Base-by-base conservation (phyloP, 2,113 vertebrate species). In the Pluvialis apricaria region DNA sequence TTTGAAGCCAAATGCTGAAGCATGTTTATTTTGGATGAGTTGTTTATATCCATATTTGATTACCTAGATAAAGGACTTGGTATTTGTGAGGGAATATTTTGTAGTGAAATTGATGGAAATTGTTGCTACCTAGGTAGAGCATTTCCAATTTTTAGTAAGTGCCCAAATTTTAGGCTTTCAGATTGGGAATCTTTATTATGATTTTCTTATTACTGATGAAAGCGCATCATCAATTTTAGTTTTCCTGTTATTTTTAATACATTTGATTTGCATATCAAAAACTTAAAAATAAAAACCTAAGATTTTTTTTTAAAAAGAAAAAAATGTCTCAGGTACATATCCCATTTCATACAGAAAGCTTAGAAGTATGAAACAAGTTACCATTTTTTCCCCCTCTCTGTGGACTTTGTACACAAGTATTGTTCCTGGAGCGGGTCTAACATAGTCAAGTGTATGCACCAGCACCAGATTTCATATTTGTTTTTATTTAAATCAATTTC, bases 401-500 rank as follows among this genome's bases (percentile, higher is more conserved):
- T 52, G 40, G 45, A 54, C 38, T 89, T 85, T 29, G 16, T 58
- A 91, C 13, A 5, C 6, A 84, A 22, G 1, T 71, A 6, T 24
- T 73, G 10, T 61, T 90, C 80, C 64, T 20, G 4, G 44, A 61
- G 34, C 22, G 49, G 65, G 16, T 60, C 47, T 77, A n/a, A 60
- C 2, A 2, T 42, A 68, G 69, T 61, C 26, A 69, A 69, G 11
- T 75, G 52, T 49, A 31, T 29, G 13, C 84, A 80, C 77, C 81
- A 94, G 55, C 92, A 91, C 58, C 72, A 89, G 22, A 72, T 84
- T 76, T 84, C 91, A 69, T 95, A 29, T 60, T 94, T 93, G 7
- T 90, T 96, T 95, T 96, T 91, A 36, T 95, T 96, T 95, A 71
- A 72, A 82, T 93, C 52, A 84, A 1, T 81, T 92, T 87, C 75